Conservation (phyloP, 2,888 invertebrate species). For the Rosalia funebris region DNA sequence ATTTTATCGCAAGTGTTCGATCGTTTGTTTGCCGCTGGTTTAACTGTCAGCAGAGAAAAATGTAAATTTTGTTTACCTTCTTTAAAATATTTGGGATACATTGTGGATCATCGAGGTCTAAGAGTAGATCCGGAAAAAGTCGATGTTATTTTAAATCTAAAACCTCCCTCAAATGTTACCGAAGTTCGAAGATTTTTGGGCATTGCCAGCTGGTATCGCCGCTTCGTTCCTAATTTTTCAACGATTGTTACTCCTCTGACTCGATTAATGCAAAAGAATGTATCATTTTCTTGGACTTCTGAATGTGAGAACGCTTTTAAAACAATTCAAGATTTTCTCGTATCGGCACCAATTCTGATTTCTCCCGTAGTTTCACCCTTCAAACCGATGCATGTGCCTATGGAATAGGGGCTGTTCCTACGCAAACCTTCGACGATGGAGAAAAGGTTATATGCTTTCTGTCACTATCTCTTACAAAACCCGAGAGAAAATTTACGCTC, state of each 20-base stretch:
- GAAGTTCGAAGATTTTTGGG: constrained; percentile 21
- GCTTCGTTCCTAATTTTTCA: constrained; percentile 41
- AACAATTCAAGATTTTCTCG: constrained; percentile 7
- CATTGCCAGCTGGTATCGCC: constrained; percentile 40
- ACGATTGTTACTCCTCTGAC: constrained; percentile 32
- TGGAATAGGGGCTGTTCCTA: neutral
- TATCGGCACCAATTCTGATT: neutral
- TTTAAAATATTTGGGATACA: neutral
- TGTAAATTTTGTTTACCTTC: neutral
- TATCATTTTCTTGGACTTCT: constrained; percentile 26
- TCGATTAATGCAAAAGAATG: constrained; percentile 30
- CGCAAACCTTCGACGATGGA: neutral
- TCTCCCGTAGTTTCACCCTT: constrained; percentile 33
- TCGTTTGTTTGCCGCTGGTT: neutral
- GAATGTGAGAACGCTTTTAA: constrained; percentile 28
- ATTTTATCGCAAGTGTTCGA: neutral
- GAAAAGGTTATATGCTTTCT: neutral
- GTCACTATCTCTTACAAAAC: neutral
- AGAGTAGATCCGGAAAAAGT: neutral
- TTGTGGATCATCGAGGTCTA: neutral
- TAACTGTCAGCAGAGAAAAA: neutral
- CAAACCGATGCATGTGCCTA: neutral
- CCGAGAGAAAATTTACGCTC: neutral
- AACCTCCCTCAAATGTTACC: neutral
- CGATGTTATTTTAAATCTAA: neutral